phyloP scores from a whole-genome alignment of 2,113 vertebrate species.

The Myrmophylax atrothorax region DNA sequence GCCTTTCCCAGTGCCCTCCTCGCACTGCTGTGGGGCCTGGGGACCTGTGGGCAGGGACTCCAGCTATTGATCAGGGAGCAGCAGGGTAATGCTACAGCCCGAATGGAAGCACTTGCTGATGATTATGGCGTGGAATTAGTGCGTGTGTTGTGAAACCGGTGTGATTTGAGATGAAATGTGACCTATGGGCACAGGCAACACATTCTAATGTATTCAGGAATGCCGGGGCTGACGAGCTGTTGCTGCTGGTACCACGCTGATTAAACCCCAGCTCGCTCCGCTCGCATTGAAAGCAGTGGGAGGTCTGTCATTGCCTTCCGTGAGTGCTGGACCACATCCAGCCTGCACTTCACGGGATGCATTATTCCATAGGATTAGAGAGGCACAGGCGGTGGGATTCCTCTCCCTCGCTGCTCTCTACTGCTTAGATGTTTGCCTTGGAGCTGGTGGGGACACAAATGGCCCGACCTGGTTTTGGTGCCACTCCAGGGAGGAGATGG shows the following conservation, averaged over 20 bases:
- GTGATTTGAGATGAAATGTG: neutral
- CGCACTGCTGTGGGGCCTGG: neutral
- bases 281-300: neutral
- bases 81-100: neutral
- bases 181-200: neutral
- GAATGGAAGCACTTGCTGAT: fast-evolving
- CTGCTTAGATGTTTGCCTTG: neutral
- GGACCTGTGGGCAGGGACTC: neutral
- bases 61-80: neutral
- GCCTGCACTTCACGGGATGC: neutral
- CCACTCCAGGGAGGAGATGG: neutral
- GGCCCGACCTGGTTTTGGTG: fast-evolving
- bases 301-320: slow-evolving; percentile 13
- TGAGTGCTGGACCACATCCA: neutral
- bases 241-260: neutral
- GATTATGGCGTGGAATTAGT: neutral
- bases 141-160: neutral
- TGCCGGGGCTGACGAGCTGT: neutral
- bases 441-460: fast-evolving
- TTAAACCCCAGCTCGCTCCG: neutral
- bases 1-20: neutral
- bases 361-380: slow-evolving; percentile 14
- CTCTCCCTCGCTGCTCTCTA: neutral
- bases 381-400: neutral
- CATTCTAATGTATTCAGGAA: neutral